Evolutionary conservation across 1,140 invertebrate genomes (phyloP).

Genomic region (Caenorhabditis brenneri): DNA sequence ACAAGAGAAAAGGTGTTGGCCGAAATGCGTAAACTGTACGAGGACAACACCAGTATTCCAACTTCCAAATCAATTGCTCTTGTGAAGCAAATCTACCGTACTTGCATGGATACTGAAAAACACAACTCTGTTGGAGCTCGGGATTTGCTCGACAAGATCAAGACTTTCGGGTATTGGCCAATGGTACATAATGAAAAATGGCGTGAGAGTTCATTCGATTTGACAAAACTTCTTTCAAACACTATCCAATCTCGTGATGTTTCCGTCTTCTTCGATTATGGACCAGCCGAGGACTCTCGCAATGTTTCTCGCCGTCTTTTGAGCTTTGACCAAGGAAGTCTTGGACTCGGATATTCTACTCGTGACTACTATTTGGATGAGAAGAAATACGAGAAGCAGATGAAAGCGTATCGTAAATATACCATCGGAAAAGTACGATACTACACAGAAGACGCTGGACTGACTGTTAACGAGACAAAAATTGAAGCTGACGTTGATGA

Average conservation of each 20-base stretch:
- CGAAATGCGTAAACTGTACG: conserved; percentile 55
- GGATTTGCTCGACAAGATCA: conserved; percentile 36
- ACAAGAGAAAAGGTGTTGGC: conserved; percentile 54
- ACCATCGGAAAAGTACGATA: conserved; percentile 59
- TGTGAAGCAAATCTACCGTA: conserved; percentile 55
- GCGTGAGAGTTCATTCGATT: conserved; percentile 55
- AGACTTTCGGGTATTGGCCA: conserved; percentile 62
- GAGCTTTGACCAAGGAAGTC: conserved; percentile 64
- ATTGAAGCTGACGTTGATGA: conserved; percentile 60
- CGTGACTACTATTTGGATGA: conserved; percentile 70
- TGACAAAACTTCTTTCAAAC: conserved; percentile 57
- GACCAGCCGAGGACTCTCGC: conserved; percentile 56
- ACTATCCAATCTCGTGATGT: conserved; percentile 52
- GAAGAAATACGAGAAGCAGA: conserved; percentile 66
- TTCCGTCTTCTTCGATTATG: conserved; percentile 59
- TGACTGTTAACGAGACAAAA: conserved; percentile 41
- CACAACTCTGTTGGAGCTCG: conserved; percentile 1
- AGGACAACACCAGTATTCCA: not conserved
- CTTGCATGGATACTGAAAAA: conserved; percentile 56
- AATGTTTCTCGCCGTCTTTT: conserved; percentile 58
- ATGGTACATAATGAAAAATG: conserved; percentile 61
- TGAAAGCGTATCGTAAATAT: conserved; percentile 64
- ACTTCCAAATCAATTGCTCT: conserved; percentile 55
- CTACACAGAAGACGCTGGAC: conserved; percentile 61
- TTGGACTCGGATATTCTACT: conserved; percentile 62